Percentiles rank a stretch among this genome's conserved stretches.
Conservation (phyloP, 1,140 invertebrate genomes). For the Diorhabda sublineata region DNA sequence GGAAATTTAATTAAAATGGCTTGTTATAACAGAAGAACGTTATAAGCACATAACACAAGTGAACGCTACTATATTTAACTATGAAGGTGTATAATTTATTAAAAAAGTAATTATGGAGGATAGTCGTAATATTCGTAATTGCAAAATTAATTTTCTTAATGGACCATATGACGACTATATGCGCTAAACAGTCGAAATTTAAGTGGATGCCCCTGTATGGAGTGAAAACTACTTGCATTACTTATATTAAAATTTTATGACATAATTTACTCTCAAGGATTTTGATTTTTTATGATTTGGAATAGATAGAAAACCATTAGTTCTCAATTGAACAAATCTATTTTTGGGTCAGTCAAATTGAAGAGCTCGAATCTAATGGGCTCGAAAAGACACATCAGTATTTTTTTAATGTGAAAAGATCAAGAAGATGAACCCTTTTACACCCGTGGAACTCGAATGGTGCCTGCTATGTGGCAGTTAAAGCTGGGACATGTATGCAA, state of each 20-base stretch:
- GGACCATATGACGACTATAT: constrained; percentile 18
- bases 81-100: constrained; percentile 21
- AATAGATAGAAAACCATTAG: too few relatives aligned
- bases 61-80: constrained; percentile 8
- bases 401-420: too few relatives aligned
- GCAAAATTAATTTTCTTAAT: constrained; percentile 20
- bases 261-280: neutral
- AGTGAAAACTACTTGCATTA: neutral
- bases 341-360: too few relatives aligned
- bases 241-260: neutral
- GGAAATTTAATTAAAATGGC: constrained; percentile 31
- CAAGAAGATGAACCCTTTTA: too few relatives aligned
- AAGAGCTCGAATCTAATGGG: too few relatives aligned
- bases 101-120: constrained; percentile 19
- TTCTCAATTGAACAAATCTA: too few relatives aligned
- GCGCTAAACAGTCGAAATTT: constrained; percentile 10
- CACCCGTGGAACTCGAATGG: too few relatives aligned
- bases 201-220: neutral
- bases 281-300: neutral
- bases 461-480: too few relatives aligned
- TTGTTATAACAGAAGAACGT: constrained; percentile 21
- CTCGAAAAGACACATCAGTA: too few relatives aligned
- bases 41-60: constrained; percentile 18
- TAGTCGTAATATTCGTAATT: constrained; percentile 18
- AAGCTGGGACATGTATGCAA: too few relatives aligned